phyloP scores from a whole-genome alignment of 2,888 invertebrate genomes.

The Villa cingulata region DNA sequence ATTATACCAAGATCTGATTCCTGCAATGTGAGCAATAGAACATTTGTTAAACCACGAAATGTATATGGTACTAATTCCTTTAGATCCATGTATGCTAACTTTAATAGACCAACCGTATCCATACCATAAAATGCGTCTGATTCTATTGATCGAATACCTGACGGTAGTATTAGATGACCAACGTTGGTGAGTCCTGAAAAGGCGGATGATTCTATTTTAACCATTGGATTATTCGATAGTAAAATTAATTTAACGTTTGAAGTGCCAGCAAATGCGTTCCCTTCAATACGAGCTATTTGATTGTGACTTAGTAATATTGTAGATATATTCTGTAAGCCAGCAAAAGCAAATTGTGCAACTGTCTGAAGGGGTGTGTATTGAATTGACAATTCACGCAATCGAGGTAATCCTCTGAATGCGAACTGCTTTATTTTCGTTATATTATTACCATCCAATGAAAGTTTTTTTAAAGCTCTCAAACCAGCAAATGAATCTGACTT shows the following conservation, averaged over 20 bases:
- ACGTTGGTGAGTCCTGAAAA: conserved; percentile 76
- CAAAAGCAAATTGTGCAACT: conserved; percentile 72
- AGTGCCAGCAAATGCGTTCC: conserved; percentile 76
- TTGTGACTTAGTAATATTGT: conserved; percentile 56
- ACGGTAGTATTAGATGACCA: conserved; percentile 68
- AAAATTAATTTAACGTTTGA: conserved; percentile 69
- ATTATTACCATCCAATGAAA: conserved; percentile 77
- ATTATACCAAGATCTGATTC: conserved; percentile 71
- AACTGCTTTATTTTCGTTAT: conserved; percentile 70
- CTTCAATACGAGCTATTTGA: conserved; percentile 54
- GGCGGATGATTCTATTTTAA: conserved; percentile 65
- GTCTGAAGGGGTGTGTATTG: conserved; percentile 72
- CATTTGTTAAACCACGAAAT: conserved; percentile 62
- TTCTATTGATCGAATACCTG: conserved; percentile 61
- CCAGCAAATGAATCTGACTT: conserved; percentile 72
- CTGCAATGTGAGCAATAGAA: conserved; percentile 60
- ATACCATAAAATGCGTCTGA: conserved; percentile 69
- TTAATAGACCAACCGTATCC: conserved; percentile 67
- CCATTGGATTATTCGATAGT: conserved; percentile 70
- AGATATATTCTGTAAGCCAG: conserved; percentile 67
- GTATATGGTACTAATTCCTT: conserved; percentile 54
- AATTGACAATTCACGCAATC: conserved; percentile 66
- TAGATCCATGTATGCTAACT: conserved; percentile 73
- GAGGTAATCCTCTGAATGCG: conserved; percentile 70
- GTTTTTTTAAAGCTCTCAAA: conserved; percentile 63